phyloP scores from a whole-genome alignment of 1,140 invertebrate species.

The Drosophila seguyi region DNA sequence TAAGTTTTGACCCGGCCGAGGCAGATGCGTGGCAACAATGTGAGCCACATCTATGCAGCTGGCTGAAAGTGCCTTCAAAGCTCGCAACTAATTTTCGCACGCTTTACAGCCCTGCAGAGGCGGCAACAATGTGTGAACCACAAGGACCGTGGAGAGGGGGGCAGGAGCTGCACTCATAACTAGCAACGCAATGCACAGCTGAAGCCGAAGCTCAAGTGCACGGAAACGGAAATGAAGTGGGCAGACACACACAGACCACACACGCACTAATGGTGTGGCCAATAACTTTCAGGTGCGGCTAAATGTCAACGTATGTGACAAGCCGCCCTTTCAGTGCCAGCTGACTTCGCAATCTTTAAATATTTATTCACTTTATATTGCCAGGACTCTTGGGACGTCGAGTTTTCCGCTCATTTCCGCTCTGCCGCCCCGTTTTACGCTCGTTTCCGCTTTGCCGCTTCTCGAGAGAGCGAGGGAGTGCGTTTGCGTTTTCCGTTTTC shows the following conservation, averaged over 20 bases:
- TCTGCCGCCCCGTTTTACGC: conserved; percentile 34
- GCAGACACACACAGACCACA: conserved; percentile 5
- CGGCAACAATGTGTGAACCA: conserved; percentile 60
- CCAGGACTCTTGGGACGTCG: conserved; percentile 2
- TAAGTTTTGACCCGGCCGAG: not conserved
- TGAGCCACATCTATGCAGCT: conserved; percentile 34
- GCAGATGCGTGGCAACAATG: conserved; percentile 56
- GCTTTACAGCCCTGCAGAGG: conserved; percentile 25
- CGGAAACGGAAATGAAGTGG: conserved; percentile 54
- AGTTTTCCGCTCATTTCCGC: conserved; percentile 68
- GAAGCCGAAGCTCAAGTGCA: conserved; percentile 16
- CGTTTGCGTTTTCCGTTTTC: conserved; percentile 18
- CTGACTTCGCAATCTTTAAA: conserved; percentile 27
- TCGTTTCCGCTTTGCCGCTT: conserved; percentile 12
- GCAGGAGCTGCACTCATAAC: conserved; percentile 1
- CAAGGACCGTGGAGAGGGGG: conserved; percentile 1
- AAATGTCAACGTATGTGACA: conserved; percentile 26
- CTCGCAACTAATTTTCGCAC: conserved; percentile 65
- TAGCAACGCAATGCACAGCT: conserved; percentile 2
- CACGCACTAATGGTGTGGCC: conserved; percentile 15
- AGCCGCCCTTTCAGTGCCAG: not conserved
- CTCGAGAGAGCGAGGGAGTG: not conserved
- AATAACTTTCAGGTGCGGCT: conserved; percentile 26
- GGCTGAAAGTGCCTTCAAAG: conserved; percentile 27
- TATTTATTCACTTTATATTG: conserved; percentile 43